Conservation (phyloP, 2,888 invertebrate species). For the Serripes groenlandicus region DNA sequence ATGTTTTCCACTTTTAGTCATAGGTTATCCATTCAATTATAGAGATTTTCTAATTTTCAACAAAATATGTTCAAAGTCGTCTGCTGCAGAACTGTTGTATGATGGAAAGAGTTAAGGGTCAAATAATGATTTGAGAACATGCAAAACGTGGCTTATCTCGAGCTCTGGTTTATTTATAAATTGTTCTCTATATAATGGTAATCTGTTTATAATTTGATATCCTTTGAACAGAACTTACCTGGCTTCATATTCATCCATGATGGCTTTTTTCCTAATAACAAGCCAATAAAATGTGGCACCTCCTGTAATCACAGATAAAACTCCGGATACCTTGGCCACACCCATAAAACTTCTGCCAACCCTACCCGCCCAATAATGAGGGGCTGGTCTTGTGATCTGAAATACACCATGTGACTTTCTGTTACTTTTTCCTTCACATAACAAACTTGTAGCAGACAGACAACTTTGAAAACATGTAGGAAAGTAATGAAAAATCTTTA, state of each 20-base stretch:
- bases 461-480: no score
- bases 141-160: no score
- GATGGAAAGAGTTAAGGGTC: no score
- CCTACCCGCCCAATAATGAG: neutral
- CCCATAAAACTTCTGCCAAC: neutral
- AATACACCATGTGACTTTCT: neutral
- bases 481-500: neutral
- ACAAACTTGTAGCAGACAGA: no score
- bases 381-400: conserved; percentile 2
- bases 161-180: no score
- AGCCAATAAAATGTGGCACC: conserved; percentile 9
- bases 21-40: no score
- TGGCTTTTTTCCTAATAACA: conserved; percentile 3
- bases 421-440: no score
- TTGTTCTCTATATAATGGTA: neutral
- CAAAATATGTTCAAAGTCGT: no score
- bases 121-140: no score
- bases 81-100: no score
- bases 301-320: neutral
- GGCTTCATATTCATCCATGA: neutral
- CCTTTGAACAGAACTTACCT: neutral
- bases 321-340: neutral
- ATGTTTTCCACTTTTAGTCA: no score
- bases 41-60: no score
- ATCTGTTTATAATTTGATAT: neutral